These are phyloP conservation scores for Myripristis murdjan DNA, from an alignment of 2,797 vertebrate genomes.

Conservation along the genomic window DNA sequence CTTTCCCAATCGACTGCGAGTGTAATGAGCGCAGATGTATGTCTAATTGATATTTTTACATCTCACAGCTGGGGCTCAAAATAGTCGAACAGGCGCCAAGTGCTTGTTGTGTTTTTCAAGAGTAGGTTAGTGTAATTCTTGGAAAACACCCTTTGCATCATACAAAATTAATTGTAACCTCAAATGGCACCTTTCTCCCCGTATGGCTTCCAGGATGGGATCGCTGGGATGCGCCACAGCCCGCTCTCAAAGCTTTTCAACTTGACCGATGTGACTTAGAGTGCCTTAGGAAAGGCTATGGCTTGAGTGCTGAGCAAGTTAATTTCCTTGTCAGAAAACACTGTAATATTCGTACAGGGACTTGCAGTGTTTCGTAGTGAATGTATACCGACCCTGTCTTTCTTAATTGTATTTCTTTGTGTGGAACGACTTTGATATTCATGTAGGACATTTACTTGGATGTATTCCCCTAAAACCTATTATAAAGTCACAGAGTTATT, in stretches of 20 bases:
- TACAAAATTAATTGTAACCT: constrained; percentile 29
- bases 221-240: neutral
- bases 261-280: constrained; percentile 37
- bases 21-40: too few species aligned
- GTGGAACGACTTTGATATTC: neutral
- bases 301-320: neutral
- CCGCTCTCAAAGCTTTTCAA: constrained; percentile 35
- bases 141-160: neutral
- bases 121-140: constrained; percentile 1
- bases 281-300: neutral
- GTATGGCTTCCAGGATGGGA: constrained; percentile 7
- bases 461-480: too few species aligned
- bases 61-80: too few species aligned
- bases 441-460: too few species aligned
- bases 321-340: constrained; percentile 1
- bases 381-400: constrained; percentile 23
- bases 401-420: neutral
- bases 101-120: neutral
- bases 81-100: neutral
- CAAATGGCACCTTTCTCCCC: constrained; percentile 19
- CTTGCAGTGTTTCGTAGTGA: neutral
- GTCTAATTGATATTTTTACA: too few species aligned
- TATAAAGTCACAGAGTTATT: too few species aligned
- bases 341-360: neutral
- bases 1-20: too few species aligned